Percentiles rank a stretch among this genome's conserved stretches.
phyloP scores from a whole-genome alignment of 2,888 invertebrate species.

The Heterodera filipjevi region DNA sequence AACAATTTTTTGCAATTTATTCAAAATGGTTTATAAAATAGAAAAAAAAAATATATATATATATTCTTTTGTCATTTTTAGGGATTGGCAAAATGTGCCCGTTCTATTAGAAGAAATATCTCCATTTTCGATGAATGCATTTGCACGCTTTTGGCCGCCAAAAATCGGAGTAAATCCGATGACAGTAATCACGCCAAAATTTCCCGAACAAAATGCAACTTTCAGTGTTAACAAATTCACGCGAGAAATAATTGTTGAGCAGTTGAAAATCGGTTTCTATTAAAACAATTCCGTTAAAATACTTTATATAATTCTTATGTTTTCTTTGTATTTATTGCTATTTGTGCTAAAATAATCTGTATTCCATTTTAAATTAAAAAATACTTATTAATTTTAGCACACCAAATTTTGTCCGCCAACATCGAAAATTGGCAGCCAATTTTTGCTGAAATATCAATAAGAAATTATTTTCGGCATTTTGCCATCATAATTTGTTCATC shows the following conservation, averaged over 20 bases:
- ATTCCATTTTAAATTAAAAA: not conserved
- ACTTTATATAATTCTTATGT: too few relatives aligned
- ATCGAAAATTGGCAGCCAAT: not conserved
- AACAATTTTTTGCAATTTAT: not conserved
- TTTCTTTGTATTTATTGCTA: too few relatives aligned
- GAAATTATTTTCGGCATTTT: not conserved
- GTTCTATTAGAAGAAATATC: not conserved
- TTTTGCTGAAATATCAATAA: not conserved
- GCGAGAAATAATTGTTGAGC: not conserved
- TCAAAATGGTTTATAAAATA: not conserved
- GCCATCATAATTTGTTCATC: not conserved
- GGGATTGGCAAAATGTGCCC: not conserved
- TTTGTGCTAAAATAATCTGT: too few relatives aligned
- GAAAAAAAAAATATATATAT: not conserved
- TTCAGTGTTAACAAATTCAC: slow-evolving; percentile 12
- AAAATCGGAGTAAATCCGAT: not conserved
- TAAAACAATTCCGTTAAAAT: too few relatives aligned
- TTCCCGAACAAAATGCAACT: slow-evolving; percentile 25
- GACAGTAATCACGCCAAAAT: slow-evolving; percentile 21
- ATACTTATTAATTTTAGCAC: not conserved
- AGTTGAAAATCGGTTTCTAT: not conserved
- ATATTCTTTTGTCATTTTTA: not conserved
- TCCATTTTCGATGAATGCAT: not conserved
- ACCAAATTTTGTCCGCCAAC: not conserved
- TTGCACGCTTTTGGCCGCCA: not conserved